Conservation (phyloP, 2,888 invertebrate species). For the Brassicogethes aeneus region DNA sequence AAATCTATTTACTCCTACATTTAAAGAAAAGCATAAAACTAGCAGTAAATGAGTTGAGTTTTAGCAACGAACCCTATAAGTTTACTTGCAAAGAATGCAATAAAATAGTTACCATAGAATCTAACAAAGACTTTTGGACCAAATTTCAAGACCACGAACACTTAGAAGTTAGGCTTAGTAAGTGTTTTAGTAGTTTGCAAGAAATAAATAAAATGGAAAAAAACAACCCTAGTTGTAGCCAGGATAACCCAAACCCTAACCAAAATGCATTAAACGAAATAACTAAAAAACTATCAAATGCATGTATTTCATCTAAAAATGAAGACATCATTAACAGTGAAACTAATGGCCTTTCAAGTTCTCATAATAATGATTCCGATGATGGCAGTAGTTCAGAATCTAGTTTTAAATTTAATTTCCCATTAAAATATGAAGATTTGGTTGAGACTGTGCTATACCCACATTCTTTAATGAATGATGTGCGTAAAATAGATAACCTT, state of each 20-base stretch:
- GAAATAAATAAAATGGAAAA: too few relatives aligned
- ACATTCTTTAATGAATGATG: conserved; percentile 14
- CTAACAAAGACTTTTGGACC: conserved; percentile 20
- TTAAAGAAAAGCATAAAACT: conserved; percentile 21
- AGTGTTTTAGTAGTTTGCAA: too few relatives aligned
- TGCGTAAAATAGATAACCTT: conserved; percentile 20
- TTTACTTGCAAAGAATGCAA: conserved; percentile 21
- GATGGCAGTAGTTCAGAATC: conserved; percentile 9
- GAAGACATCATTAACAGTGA: conserved; percentile 4
- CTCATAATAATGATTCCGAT: conserved; percentile 11
- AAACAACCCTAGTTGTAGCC: too few relatives aligned
- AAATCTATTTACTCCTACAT: conserved; percentile 17
- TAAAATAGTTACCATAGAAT: conserved; percentile 13
- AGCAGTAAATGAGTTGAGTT: conserved; percentile 17
- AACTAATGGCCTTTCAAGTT: too few relatives aligned
- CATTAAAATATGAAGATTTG: conserved; percentile 16
- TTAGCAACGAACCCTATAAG: conserved; percentile 7
- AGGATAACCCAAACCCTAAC: too few relatives aligned
- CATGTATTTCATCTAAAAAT: background rate
- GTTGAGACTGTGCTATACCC: conserved; percentile 24
- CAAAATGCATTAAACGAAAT: too few relatives aligned
- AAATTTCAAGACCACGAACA: conserved; percentile 23
- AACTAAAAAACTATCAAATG: conserved; percentile 2
- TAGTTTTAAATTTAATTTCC: conserved; percentile 12
- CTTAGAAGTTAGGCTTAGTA: conserved; percentile 18